Base-by-base conservation (phyloP, 2,888 invertebrate genomes). In the Rhingia rostrata region DNA sequence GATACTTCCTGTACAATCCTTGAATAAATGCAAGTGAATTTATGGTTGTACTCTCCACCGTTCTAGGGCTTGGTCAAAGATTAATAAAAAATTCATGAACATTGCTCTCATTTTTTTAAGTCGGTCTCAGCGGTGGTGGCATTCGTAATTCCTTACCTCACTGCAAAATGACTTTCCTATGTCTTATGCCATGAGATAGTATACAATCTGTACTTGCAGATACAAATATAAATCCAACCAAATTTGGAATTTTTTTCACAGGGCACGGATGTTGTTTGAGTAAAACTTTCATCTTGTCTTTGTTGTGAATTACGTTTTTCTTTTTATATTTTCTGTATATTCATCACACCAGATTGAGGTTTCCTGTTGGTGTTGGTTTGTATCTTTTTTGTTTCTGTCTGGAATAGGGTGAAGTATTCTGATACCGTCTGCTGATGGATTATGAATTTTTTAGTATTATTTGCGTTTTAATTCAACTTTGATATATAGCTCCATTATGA, bases 51-150 rank as follows among this genome's bases (percentile, higher is more conserved):
- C 47, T 39, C 7, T 49, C 30, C 49, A 32, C 22, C 14, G n/a
- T 33, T 12, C 54, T 32, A 9, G 73, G 30, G 33, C 63, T 69
- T 78, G 83, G 78, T 83, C 83, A 83, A 63, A 73, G 83, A 83
- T 83, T 83, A 69, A 79, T 83, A 83, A 69, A 83, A 83, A 79
- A 83, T 69, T 79, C 83, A 83, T 79, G 79, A 83, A 83, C 67
- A 58, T 64, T 79, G 64, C 69, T 64, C 58, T 73, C 69, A 22
- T 47, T 63, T 83, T 70, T 4, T 6, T 22, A 22, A 9, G 35
- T n/a, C 30, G 4, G 7, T 3, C 12, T 30, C n/a, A 22, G 49
- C 22, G 4, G 3, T 73, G 54, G 43, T 47, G 43, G 73, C 4
- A 64, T 64, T 73, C 35, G 39, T 22, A 47, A 64, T 63, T 41